Conservation (phyloP, 2,797 vertebrate genomes). For the Setipinna tenuifilis region DNA sequence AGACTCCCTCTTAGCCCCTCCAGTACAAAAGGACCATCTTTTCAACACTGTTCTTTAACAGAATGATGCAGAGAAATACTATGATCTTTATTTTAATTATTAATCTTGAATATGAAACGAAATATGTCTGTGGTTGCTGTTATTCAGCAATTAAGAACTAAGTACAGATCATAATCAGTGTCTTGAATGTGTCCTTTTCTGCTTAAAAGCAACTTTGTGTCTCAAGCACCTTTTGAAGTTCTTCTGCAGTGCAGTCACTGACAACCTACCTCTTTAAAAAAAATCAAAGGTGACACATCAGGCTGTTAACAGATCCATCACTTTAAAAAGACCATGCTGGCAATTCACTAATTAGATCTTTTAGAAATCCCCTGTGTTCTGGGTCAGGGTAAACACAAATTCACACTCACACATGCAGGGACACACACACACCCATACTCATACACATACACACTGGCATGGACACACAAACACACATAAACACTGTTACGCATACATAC, state of each 20-base stretch:
- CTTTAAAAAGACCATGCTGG: constrained; percentile 29
- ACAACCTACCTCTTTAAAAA: neutral
- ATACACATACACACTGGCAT: neutral
- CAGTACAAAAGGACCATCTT: constrained; percentile 41
- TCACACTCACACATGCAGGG: no score
- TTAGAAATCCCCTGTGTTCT: constrained; percentile 49
- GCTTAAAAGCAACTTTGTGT: neutral
- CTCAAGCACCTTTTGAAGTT: neutral
- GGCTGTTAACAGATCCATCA: constrained; percentile 22
- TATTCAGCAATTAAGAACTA: neutral
- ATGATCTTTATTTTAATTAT: neutral
- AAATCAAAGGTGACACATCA: neutral
- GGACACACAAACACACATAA: neutral
- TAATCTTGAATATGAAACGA: neutral
- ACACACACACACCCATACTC: no score
- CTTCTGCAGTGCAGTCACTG: constrained; percentile 6
- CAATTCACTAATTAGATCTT: constrained; percentile 59
- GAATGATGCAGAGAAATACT: neutral
- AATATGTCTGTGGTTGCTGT: neutral
- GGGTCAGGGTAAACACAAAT: no score
- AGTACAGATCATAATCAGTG: neutral
- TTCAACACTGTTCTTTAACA: no score
- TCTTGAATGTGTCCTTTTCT: neutral
- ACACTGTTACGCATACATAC: no score
- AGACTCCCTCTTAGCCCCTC: constrained; percentile 31